Base-by-base conservation (phyloP, 2,888 invertebrate species). In the Amphipyra tragopoginis region DNA sequence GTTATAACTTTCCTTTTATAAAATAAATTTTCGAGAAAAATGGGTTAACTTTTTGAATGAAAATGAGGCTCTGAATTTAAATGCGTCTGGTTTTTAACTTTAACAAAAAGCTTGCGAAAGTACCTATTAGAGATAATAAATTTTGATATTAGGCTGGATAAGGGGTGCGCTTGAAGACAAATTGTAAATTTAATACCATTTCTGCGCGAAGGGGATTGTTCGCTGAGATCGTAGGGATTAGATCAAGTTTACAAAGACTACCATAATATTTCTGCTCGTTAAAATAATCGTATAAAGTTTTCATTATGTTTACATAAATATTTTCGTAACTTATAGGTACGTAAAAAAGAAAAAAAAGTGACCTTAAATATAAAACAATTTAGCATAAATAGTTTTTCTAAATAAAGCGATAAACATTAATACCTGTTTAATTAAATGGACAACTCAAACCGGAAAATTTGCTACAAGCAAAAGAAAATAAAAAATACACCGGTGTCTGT, bases 11-110 rank as follows among this genome's bases (percentile, higher is more conserved):
- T 71, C 54, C 65, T 42, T 43, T 61, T 33, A 42, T 49, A 43
- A 71, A 65, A 68, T 56, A 68, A 49, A 64, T 59, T 67, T 50
- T 47, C 43, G 60, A 50, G 29, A 57, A 79, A 74, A 68, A 57
- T 59, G 40, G 50, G 43, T 42, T n/a, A 54, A 74, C 75, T 64
- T 61, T 77, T 42, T 38, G 51, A 76, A 76, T 63, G 60, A 61
- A 59, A 76, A 77, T 59, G 64, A 63, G 54, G 43, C 38, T 21
- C 50, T 63, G 63, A 64, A 68, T 61, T 60, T 56, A 60, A 74
- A 75, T 50, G 51, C 34, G 78, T 67, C 72, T 65, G 70, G 50
- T 78, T 71, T 60, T 71, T 63, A 65, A 71, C 60, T 54, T 70
- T 52, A 64, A 60, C 67, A 53, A 58, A 77, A 62, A 72, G 53